Evolutionary conservation across 2,113 vertebrate species (phyloP), one percentile per base, ranked within the genome.

Genomic region (Patagioenas fasciata): DNA sequence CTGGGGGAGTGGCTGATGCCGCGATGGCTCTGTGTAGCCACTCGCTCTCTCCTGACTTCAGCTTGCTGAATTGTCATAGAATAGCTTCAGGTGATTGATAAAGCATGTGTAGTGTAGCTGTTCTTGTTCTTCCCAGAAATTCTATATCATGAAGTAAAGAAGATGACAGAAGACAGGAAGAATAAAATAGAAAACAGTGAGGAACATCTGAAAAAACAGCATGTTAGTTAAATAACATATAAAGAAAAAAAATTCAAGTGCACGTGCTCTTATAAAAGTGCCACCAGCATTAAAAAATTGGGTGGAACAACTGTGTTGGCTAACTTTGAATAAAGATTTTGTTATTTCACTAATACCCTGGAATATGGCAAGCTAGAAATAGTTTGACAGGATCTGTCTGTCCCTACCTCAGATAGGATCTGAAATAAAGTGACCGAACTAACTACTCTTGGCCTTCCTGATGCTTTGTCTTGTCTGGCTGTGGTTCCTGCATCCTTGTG

Each of bases 401-500:
- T 90, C 75, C 85, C 82, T 94, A 54, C 71, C 85, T 96, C 54
- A 25, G 10, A n/a, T 50, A 73, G 75, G 40, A 70, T 62, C 62
- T 58, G 50, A 93, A 94, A 93, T 80, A 94, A 95, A 97, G 51
- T 25, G 4, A 87, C 69, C 2, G 0, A 78, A 61, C 48, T 21
- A 66, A 60, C 38, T 81, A 3, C 9, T 64, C 5, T 13, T 60
- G 16, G 25, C 11, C 34, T 79, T 89, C 16, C 48, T 79, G 15
- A 65, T 60, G 31, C 4, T 61, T 71, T n/a, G 6, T 80, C 50
- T 71, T 51, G 17, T 61, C 47, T 32, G 51, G 12, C 65, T 66
- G 58, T 12, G 72, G 50, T 8, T 80, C 11, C 75, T 88, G 26
- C 1, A 1, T 24, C 44, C 9, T 81, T 23, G 69, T 44, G 10